A percentile compares a stretch with the other conserved stretches of the same genome.
phyloP scores from a whole-genome alignment of 2,113 vertebrate species.

The Pelodiscus sinensis region DNA sequence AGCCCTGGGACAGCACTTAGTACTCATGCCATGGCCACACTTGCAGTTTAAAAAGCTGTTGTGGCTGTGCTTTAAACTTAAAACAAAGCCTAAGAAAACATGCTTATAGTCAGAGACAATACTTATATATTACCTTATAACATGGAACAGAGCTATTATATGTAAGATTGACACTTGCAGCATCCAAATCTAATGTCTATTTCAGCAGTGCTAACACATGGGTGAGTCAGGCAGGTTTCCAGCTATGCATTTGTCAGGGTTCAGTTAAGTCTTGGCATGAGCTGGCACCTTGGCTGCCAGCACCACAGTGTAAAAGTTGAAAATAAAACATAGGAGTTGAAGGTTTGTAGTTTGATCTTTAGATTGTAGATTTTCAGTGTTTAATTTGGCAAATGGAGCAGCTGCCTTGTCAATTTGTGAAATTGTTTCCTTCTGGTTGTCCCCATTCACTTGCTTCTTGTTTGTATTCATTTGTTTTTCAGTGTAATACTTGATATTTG shows the following conservation, averaged over 20 bases:
- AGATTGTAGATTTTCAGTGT: neutral
- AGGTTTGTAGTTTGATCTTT: neutral
- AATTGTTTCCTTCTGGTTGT: neutral
- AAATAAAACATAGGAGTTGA: neutral
- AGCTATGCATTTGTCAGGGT: neutral
- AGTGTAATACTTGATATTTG: neutral
- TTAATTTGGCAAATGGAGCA: neutral
- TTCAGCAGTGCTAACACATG: neutral
- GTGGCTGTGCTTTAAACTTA: too few relatives aligned
- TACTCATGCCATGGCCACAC: too few relatives aligned
- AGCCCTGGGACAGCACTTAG: too few relatives aligned
- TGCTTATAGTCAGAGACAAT: neutral
- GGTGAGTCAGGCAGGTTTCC: neutral
- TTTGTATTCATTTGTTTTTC: neutral
- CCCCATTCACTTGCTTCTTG: neutral
- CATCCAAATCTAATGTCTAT: neutral
- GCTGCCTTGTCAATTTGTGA: neutral
- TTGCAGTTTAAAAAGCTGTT: too few relatives aligned
- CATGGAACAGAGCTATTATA: neutral
- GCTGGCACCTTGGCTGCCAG: neutral
- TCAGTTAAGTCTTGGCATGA: neutral
- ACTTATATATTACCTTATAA: neutral
- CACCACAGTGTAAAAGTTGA: neutral
- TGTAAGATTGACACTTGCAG: neutral
- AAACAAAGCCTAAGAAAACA: neutral